phyloP scores from a whole-genome alignment of 2,797 vertebrate genomes.

The Aphelocoma californica region DNA sequence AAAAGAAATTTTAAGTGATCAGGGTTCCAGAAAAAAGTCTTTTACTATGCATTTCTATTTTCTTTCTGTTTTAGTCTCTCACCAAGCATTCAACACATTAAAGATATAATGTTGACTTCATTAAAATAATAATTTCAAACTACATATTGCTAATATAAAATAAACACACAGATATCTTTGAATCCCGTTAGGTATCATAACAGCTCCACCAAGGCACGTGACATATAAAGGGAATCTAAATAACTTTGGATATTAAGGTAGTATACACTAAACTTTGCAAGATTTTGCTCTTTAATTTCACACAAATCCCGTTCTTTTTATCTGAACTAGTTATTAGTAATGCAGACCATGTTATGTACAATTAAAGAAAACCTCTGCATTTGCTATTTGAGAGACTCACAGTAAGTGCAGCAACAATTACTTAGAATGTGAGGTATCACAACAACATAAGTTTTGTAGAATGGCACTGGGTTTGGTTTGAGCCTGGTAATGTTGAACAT shows the following conservation, averaged over 20 bases:
- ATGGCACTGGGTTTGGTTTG: not conserved
- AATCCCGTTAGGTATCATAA: not conserved
- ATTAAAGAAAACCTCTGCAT: not conserved
- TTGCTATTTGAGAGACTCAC: not conserved
- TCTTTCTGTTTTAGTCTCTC: not conserved
- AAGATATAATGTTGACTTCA: not conserved
- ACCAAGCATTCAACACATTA: not conserved
- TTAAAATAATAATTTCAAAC: not conserved
- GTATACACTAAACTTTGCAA: not conserved
- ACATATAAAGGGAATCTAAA: not conserved
- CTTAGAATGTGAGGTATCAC: not conserved
- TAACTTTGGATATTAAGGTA: not conserved
- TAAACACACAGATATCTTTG: not conserved
- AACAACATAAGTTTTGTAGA: not conserved
- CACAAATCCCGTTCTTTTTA: not conserved
- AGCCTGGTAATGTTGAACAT: not conserved
- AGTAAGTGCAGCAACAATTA: not conserved
- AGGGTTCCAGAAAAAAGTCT: not conserved
- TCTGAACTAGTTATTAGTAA: not conserved
- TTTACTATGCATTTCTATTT: not conserved
- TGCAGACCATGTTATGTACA: rapidly evolving
- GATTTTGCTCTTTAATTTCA: not conserved
- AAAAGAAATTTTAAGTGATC: not conserved
- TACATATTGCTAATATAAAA: not conserved
- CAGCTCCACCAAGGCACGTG: not conserved